Conservation (phyloP, 2,888 invertebrate genomes). For the Resseliella maxima region DNA sequence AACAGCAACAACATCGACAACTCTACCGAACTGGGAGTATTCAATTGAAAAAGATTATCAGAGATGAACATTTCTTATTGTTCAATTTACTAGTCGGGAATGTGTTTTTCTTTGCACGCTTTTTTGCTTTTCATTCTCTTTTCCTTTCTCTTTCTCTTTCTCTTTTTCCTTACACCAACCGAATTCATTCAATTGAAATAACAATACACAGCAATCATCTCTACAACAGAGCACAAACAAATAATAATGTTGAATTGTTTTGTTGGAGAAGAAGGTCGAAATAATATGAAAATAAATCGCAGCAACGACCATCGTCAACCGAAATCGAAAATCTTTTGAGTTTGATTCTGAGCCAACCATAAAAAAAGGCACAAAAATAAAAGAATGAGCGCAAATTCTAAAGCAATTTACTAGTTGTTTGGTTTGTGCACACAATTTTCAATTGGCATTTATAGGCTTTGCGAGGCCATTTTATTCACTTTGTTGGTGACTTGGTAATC, state of each 20-base stretch:
- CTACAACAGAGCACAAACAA: slow-evolving; percentile 43
- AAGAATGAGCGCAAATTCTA: slow-evolving; percentile 22
- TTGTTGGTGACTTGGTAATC: neutral
- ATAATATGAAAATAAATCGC: slow-evolving; percentile 47
- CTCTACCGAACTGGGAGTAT: slow-evolving; percentile 5
- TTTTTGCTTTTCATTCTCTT: neutral
- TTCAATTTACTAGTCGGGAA: slow-evolving; percentile 43
- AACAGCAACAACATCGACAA: neutral
- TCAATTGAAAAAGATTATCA: slow-evolving; percentile 51
- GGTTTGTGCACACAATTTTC: slow-evolving; percentile 14
- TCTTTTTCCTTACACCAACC: neutral
- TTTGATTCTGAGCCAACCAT: neutral
- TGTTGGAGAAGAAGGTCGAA: neutral
- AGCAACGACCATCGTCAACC: neutral
- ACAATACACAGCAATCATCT: slow-evolving; percentile 40
- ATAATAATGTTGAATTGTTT: slow-evolving; percentile 13
- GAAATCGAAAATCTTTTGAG: neutral
- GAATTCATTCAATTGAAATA: slow-evolving; percentile 31
- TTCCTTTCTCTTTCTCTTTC: neutral
- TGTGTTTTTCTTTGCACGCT: neutral
- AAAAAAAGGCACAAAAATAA: neutral
- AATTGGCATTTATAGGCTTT: slow-evolving; percentile 51
- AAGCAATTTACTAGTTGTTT: slow-evolving; percentile 30
- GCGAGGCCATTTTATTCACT: neutral
- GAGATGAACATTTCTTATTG: slow-evolving; percentile 51